phyloP scores from a whole-genome alignment of 1,140 invertebrate genomes.

The Limonius californicus region DNA sequence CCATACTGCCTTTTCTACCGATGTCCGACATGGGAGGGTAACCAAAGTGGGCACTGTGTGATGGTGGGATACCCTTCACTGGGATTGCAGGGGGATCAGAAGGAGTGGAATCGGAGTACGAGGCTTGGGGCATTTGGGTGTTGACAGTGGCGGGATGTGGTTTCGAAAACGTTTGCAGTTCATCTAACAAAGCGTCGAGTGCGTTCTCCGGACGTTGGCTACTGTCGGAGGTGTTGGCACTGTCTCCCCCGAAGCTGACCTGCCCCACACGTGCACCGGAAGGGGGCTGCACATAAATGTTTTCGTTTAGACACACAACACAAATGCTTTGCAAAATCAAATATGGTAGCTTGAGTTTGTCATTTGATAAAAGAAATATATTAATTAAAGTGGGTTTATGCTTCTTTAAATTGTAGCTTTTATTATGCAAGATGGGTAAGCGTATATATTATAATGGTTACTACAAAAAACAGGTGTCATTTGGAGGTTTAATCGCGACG shows the following conservation, averaged over 20 bases:
- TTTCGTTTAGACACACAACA: too few species aligned
- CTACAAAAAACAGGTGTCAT: too few species aligned
- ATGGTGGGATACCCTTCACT: constrained; percentile 40
- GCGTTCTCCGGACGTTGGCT: constrained; percentile 80
- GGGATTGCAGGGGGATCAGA: constrained; percentile 33
- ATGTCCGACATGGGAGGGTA: constrained; percentile 51
- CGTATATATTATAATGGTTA: too few species aligned
- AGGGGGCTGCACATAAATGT: constrained; percentile 50
- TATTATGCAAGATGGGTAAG: too few species aligned
- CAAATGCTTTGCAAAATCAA: too few species aligned
- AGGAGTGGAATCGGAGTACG: constrained; percentile 33
- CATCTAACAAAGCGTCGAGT: constrained; percentile 92
- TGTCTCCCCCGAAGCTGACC: constrained; percentile 62
- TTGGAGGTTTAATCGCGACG: too few species aligned
- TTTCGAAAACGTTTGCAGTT: constrained; percentile 80
- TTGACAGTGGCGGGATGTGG: constrained; percentile 49
- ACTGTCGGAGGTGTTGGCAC: constrained; percentile 56
- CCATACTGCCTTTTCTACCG: constrained; percentile 55
- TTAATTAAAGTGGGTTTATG: too few species aligned
- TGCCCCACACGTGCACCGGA: constrained; percentile 62
- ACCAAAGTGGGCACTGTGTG: constrained; percentile 30
- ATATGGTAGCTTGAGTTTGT: too few species aligned
- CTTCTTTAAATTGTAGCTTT: too few species aligned
- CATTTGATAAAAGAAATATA: too few species aligned
- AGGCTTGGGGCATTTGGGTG: constrained; percentile 33